Evolutionary conservation across 2,888 invertebrate species (phyloP).

Genomic region (Protodeltote pygarga): DNA sequence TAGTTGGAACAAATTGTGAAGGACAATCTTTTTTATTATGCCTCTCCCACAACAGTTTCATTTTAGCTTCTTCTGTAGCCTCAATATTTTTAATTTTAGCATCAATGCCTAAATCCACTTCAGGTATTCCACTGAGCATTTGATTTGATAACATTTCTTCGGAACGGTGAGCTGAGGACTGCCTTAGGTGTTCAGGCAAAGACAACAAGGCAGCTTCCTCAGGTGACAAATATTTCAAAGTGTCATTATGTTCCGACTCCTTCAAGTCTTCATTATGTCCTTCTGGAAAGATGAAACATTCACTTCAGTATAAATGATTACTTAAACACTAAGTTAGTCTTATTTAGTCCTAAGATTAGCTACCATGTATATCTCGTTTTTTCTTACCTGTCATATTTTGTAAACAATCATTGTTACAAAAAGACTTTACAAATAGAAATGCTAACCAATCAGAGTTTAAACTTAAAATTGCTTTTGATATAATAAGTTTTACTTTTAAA

Average conservation of each 20-base stretch:
- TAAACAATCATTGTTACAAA: too few relatives aligned
- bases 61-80: conserved; percentile 99
- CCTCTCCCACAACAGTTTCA: conserved; percentile 95
- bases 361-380: too few relatives aligned
- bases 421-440: too few relatives aligned
- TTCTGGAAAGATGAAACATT: conserved; percentile 62
- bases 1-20: conserved; percentile 98
- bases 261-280: conserved; percentile 74
- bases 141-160: conserved; percentile 99
- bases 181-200: conserved; percentile 95
- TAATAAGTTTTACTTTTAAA: too few relatives aligned
- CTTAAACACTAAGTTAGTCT: too few relatives aligned
- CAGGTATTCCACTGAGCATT: conserved; percentile 99
- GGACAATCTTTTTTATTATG: conserved; percentile 97
- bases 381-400: too few relatives aligned
- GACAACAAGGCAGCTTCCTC: conserved; percentile 96
- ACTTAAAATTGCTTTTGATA: too few relatives aligned
- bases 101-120: conserved; percentile 99
- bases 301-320: background rate
- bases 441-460: too few relatives aligned
- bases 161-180: conserved; percentile 94
- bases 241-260: conserved; percentile 75
- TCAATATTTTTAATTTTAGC: conserved; percentile 99
- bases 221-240: conserved; percentile 91
- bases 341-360: too few relatives aligned